phyloP scores from a whole-genome alignment of 1,140 invertebrate species.

The Nephotettix cincticeps region DNA sequence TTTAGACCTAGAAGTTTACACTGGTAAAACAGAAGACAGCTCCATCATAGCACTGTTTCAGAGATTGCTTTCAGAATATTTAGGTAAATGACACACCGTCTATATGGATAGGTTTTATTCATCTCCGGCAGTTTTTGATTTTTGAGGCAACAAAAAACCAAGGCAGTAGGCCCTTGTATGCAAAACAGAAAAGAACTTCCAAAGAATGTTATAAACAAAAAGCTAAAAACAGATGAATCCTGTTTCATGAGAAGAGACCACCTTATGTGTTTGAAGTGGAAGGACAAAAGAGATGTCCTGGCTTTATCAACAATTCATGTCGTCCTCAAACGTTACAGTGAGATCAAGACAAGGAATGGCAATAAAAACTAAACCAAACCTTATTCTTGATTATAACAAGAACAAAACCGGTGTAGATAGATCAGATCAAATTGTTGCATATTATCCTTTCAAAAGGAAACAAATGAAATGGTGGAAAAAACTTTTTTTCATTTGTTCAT shows the following conservation, averaged over 20 bases:
- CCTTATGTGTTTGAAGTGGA: slow-evolving; percentile 4
- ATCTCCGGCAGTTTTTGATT: slow-evolving; percentile 17
- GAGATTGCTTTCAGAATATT: neutral
- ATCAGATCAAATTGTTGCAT: neutral
- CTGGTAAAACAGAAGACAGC: too few relatives aligned
- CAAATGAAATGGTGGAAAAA: slow-evolving; percentile 28
- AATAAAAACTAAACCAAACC: neutral
- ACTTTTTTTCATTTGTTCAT: slow-evolving; percentile 15
- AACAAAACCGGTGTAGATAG: slow-evolving; percentile 1
- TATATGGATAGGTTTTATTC: neutral
- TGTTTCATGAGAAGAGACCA: slow-evolving; percentile 11
- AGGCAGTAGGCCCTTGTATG: slow-evolving; percentile 15
- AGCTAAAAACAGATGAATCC: too few relatives aligned
- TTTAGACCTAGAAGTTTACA: neutral
- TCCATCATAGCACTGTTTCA: neutral
- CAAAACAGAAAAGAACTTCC: slow-evolving; percentile 4
- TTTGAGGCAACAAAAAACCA: slow-evolving; percentile 10
- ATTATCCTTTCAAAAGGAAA: slow-evolving; percentile 16
- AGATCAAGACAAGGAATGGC: neutral
- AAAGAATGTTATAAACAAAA: slow-evolving; percentile 21
- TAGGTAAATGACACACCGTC: neutral
- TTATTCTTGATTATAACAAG: neutral
- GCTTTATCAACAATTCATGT: neutral
- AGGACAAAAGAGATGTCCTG: neutral
- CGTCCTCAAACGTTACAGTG: neutral